Evolutionary conservation across 2,888 invertebrate genomes (phyloP), one percentile per base, ranked within the genome.

Genomic region (Dasypolia templi): DNA sequence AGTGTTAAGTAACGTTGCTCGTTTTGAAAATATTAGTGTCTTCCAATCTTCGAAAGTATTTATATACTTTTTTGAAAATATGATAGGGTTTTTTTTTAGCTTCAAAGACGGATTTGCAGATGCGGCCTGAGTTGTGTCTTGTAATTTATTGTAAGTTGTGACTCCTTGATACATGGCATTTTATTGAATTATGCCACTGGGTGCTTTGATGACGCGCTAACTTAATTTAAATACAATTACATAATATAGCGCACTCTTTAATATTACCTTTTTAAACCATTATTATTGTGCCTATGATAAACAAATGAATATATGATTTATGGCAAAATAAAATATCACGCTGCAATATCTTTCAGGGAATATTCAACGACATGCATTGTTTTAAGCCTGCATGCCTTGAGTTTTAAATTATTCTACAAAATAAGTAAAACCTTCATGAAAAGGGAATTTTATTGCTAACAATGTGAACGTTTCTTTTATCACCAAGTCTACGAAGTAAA

Each of bases 401-500:
- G 14, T n/a, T 46, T 46, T 46, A 62, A 73, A 73, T 44, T 39
- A 19, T 14, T 74, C 55, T 0, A 35, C 32, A 58, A 62, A 53
- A 35, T 29, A 61, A 72, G 51, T 75, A 29, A 69, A 77, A 62
- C 44, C 22, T 77, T 35, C 17, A 71, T 58, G 32, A 44, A 63
- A 46, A 77, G 29, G 22, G 56, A 51, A n/a, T 32, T 66, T 66
- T 79, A 78, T 62, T 73, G 62, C 72, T 56, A 32, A 46, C 65
- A 73, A 42, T 66, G 39, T 42, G n/a, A 73, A 53, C 32, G 39
- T 66, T 63, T 62, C 22, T 72, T 77, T 77, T 66, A 78, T 78
- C 39, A 39, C 7, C 49, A 29, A 78, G 72, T 56, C 61, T 62
- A 66, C n/a, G 78, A 78, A 63, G 56, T 78, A 77, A 72, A 78